These are phyloP conservation scores for Epinephelus awoara DNA, from an alignment of 2,797 vertebrate species.

Conservation along the genomic window DNA sequence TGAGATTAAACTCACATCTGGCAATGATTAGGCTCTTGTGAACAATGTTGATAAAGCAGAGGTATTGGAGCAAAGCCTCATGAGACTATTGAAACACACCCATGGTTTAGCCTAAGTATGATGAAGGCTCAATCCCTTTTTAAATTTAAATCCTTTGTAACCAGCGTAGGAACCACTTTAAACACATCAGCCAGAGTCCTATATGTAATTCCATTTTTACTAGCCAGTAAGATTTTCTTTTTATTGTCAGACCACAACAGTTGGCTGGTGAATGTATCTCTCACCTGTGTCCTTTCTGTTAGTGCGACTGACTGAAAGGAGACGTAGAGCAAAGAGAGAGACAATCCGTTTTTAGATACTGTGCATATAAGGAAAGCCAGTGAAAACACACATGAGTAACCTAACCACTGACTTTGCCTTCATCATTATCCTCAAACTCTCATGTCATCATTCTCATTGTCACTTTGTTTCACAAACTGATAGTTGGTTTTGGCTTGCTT, in stretches of 20 bases:
- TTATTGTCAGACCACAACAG: not conserved
- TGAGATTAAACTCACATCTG: slow-evolving; percentile 30
- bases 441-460: slow-evolving; percentile 48
- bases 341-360: slow-evolving; percentile 32
- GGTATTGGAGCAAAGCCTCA: slow-evolving; percentile 54
- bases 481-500: slow-evolving; percentile 76
- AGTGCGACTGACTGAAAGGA: slow-evolving; percentile 51
- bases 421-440: slow-evolving; percentile 64
- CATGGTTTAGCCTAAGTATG: slow-evolving; percentile 62
- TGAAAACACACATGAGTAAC: slow-evolving; percentile 27
- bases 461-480: slow-evolving; percentile 71
- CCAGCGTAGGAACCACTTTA: not conserved
- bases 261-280: slow-evolving; percentile 3
- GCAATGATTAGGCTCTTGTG: slow-evolving; percentile 16
- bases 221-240: slow-evolving; percentile 10
- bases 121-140: slow-evolving; percentile 67
- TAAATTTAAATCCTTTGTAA: slow-evolving; percentile 18
- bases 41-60: slow-evolving; percentile 20
- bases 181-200: slow-evolving; percentile 7
- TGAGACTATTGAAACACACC: slow-evolving; percentile 70
- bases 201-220: slow-evolving; percentile 2
- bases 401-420: slow-evolving; percentile 60
- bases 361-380: slow-evolving; percentile 27
- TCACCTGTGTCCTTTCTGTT: slow-evolving; percentile 39
- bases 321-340: slow-evolving; percentile 28